Percentiles rank a stretch among this genome's conserved stretches.
phyloP scores from a whole-genome alignment of 2,888 invertebrate genomes.

The Mythimna vitellina region DNA sequence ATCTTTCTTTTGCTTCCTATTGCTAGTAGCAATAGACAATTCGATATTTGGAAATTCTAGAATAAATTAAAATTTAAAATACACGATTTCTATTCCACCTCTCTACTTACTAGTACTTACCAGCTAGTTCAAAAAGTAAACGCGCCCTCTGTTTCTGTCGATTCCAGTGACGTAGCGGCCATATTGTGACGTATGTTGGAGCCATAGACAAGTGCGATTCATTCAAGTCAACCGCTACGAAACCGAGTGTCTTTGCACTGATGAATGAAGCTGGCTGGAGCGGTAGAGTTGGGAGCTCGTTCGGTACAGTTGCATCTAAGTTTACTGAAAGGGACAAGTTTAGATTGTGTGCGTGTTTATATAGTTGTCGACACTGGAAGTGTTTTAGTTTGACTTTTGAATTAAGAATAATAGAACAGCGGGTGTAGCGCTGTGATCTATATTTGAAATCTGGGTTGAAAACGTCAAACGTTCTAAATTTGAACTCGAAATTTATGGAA shows the following conservation, averaged over 20 bases:
- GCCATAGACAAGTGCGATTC: slow-evolving; percentile 45
- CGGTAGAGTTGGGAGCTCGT: slow-evolving; percentile 11
- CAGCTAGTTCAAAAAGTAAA: slow-evolving; percentile 3
- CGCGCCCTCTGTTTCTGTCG: slow-evolving; percentile 8
- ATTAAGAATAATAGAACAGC: slow-evolving; percentile 40
- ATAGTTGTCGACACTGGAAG: slow-evolving; percentile 18
- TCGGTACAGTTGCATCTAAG: slow-evolving; percentile 28
- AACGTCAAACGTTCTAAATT: slow-evolving; percentile 9
- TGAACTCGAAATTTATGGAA: slow-evolving; percentile 3
- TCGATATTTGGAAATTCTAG: not conserved
- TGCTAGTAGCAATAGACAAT: no score
- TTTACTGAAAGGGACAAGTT: slow-evolving; percentile 43
- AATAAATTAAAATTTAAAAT: not conserved
- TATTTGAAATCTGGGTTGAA: slow-evolving; percentile 1
- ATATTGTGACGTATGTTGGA: slow-evolving; percentile 50
- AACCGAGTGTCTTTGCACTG: slow-evolving; percentile 53
- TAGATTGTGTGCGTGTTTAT: slow-evolving; percentile 42
- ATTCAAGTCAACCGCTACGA: slow-evolving; percentile 57
- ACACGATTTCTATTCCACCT: not conserved
- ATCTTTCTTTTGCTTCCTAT: no score
- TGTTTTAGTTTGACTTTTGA: slow-evolving; percentile 25
- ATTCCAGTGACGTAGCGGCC: slow-evolving; percentile 35
- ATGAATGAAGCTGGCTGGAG: slow-evolving; percentile 52
- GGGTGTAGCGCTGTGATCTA: slow-evolving; percentile 3
- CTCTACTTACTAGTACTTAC: not conserved